Evolutionary conservation across 2,888 invertebrate genomes (phyloP), one percentile per base, ranked within the genome.

Genomic region (Drosophila mettleri): DNA sequence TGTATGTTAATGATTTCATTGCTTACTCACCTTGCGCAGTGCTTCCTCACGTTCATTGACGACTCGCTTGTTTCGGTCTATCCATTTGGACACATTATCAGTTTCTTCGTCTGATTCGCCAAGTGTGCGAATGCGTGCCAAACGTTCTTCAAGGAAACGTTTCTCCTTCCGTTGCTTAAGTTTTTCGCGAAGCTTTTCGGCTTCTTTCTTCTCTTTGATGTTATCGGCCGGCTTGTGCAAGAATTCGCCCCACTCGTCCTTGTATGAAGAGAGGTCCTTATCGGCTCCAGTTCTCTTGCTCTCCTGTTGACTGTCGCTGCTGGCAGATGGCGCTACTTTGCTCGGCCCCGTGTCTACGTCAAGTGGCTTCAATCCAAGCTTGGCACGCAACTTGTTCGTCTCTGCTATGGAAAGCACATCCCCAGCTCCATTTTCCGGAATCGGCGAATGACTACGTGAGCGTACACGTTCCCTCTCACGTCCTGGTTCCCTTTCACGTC

Each of bases 321-420:
- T 71, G 12, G 33, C 61, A 0, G 71, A 16, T 33, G 79, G 29
- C 8, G 77, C 95, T 2, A 85, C 63, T 46, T 88, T 87, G 12
- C 65, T 80, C 0, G 91, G 82, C 0, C 90, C 91, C 3, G 88
- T 73, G 14, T 94, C 93, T 0, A 96, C 93, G 85, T 98, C 96
- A 4, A 99, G 93, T 0, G 99, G 99, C 90, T 98, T 98, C 34
- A 99, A 93, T 0, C 99, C 99, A 24, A 99, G 94, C 91, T 98
- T 98, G 2, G 97, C 97, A 86, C 99, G 94, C 12, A 99, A 93
- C 78, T 95, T 96, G 92, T 98, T 98, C 6, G 97, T 97, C 84
- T 97, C 97, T 55, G 95, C 95, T 49, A 98, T 94, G 1, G 97
- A 97, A 18, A 97, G 93, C 83, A 94, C 95, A 86, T 92, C 94